These are phyloP conservation scores for Scarus forsteni DNA, from an alignment of 2,797 vertebrate genomes.

Conservation along the genomic window DNA sequence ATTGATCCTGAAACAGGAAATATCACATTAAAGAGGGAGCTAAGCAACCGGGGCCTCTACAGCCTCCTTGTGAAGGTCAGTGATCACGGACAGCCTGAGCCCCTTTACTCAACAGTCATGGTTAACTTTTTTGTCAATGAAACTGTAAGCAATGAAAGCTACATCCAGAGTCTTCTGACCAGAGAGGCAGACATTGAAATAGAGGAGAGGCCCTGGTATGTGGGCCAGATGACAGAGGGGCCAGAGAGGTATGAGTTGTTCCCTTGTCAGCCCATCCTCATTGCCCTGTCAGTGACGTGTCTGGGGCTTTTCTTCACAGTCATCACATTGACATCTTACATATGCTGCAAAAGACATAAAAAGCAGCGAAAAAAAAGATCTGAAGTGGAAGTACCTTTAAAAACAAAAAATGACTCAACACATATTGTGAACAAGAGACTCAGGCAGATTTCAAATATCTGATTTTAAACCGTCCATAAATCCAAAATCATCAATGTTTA, in stretches of 20 bases:
- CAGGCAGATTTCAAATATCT: constrained; percentile 94
- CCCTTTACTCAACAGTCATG: constrained; percentile 94
- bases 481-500: constrained; percentile 66
- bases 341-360: constrained; percentile 90
- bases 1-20: constrained; percentile 97
- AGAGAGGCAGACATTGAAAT: constrained; percentile 91
- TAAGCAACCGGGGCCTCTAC: constrained; percentile 94
- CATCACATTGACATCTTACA: constrained; percentile 89
- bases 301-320: constrained; percentile 90
- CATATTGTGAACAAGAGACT: constrained; percentile 90
- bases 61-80: constrained; percentile 97
- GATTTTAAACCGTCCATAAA: constrained; percentile 63
- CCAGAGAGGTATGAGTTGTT: constrained; percentile 85
- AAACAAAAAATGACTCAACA: constrained; percentile 87
- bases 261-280: constrained; percentile 90
- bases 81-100: constrained; percentile 96
- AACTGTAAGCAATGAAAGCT: constrained; percentile 97
- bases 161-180: constrained; percentile 93
- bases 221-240: constrained; percentile 85
- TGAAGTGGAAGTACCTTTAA: constrained; percentile 94
- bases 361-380: constrained; percentile 86
- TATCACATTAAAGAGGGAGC: constrained; percentile 93
- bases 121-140: constrained; percentile 99
- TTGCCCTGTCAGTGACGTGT: constrained; percentile 90
- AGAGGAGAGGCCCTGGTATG: constrained; percentile 88